Evolutionary conservation across 2,113 vertebrate genomes (phyloP).

Genomic region (Crocuta crocuta): DNA sequence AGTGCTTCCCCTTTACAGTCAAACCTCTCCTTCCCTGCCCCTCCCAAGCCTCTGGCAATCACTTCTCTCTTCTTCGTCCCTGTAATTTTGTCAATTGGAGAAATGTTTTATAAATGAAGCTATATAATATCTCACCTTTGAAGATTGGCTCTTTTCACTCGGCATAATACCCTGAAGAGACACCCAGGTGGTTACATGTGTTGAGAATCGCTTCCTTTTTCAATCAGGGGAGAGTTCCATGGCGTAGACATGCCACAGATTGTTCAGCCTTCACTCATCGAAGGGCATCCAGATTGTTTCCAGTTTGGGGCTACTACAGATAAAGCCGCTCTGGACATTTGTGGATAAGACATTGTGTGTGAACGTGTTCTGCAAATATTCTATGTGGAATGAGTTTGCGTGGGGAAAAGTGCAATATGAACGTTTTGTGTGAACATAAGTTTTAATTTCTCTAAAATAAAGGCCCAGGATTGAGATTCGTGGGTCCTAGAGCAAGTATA

Average conservation of each 20-base stretch:
- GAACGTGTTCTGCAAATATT: neutral
- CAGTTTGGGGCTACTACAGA: neutral
- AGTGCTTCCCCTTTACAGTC: neutral
- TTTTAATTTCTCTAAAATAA: neutral
- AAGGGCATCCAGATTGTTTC: neutral
- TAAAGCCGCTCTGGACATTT: neutral
- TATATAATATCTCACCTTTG: neutral
- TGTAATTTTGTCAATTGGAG: neutral
- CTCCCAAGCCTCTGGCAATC: neutral
- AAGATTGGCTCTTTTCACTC: neutral
- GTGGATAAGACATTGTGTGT: neutral
- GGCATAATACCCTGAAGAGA: neutral
- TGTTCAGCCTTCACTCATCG: neutral
- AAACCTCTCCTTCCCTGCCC: no score
- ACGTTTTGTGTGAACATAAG: neutral
- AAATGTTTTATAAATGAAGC: neutral
- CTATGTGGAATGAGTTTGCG: neutral
- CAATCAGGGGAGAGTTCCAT: neutral
- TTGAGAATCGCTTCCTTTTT: neutral
- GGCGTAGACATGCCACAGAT: no score
- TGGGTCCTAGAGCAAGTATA: neutral
- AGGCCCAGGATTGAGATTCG: neutral
- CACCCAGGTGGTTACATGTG: neutral
- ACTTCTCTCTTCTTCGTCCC: neutral
- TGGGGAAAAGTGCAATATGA: neutral